Evolutionary conservation across 2,113 vertebrate species (phyloP), one percentile per base, ranked within the genome.

Genomic region (Anseranas semipalmata): DNA sequence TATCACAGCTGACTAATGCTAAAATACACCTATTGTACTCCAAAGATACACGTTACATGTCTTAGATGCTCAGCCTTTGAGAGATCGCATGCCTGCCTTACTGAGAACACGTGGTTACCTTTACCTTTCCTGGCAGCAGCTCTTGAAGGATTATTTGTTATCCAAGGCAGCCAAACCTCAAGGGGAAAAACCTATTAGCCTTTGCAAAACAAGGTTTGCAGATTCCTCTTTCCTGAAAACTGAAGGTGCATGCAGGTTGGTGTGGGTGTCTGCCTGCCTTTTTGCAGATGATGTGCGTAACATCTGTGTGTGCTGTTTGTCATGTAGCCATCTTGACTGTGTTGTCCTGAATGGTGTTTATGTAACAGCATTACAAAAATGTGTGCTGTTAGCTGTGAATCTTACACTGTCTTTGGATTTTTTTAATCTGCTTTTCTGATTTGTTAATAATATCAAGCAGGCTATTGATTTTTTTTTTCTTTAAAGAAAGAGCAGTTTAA

Each of bases 241-340:
- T 16, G 33, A 12, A 9, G 3, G 15, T 6, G 48, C 9, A 0
- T 9, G 72, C 41, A 33, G 79, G 52, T 18, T 16, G 37, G 10
- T 50, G 27, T 75, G 30, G 58, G 0, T 6, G 59, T 60, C n/a
- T 5, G 4, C 32, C 35, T 71, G 80, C 60, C 21, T 6, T 13
- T 20, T 17, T 20, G 45, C 22, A 16, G 43, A 0, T 7, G 55
- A 12, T 4, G 25, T 1, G 2, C 18, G 0, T 25, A 11, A n/a
- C 14, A 3, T 30, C 82, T 52, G 9, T 4, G 32, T 20, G 46
- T 65, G 87, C 71, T 32, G 0, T 39, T 25, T 32, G 45, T 63
- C 6, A 3, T 30, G 77, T 20, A 22, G 50, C 58, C 19, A 4
- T 14, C 72, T n/a, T 14, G 2, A 9, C 79, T 27, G n/a, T 35